Percentiles rank a stretch among this genome's conserved stretches.
Conservation (phyloP, 2,113 vertebrate species). For the Psephotus haematonotus region DNA sequence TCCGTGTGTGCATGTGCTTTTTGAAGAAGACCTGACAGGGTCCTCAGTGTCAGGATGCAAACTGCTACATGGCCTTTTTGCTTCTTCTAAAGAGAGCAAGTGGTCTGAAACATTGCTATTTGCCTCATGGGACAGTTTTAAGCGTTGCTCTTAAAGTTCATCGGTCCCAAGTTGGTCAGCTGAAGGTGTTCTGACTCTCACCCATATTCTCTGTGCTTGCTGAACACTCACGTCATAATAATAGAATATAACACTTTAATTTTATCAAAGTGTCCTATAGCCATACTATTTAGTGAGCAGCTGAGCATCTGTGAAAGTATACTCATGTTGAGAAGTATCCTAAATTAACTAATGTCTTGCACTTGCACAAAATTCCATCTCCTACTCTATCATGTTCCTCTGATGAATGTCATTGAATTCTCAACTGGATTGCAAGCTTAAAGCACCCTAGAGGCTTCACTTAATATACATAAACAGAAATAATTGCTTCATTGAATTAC, state of each 20-base stretch:
- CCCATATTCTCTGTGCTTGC: background rate
- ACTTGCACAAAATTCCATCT: background rate
- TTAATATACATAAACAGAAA: background rate
- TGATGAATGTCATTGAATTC: background rate
- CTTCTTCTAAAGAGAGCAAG: background rate
- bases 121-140: background rate
- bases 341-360: background rate
- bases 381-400: background rate
- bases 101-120: fast-evolving
- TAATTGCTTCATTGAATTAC: background rate
- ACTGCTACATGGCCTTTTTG: background rate
- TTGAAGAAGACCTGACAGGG: background rate
- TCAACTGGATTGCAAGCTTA: background rate
- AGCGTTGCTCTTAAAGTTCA: background rate
- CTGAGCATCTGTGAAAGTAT: background rate
- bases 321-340: background rate
- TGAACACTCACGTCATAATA: background rate
- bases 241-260: background rate
- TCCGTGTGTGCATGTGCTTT: background rate
- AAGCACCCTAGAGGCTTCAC: background rate
- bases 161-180: background rate
- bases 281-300: background rate
- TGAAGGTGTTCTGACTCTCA: background rate
- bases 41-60: background rate
- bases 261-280: background rate